A percentile compares a stretch with the other conserved stretches of the same genome.
phyloP scores from a whole-genome alignment of 2,888 invertebrate species.

The Folsomia manolachei region DNA sequence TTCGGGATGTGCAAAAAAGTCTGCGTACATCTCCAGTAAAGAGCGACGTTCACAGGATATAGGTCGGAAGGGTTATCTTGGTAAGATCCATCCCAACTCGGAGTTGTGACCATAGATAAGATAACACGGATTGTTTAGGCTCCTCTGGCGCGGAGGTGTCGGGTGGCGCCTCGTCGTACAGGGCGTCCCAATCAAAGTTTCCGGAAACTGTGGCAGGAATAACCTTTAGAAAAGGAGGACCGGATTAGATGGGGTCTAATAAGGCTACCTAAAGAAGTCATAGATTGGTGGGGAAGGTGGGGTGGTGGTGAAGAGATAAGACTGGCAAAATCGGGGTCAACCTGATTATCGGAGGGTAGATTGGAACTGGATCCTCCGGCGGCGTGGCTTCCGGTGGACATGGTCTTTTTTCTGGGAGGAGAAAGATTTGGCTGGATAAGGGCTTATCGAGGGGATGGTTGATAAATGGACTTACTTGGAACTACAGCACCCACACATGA shows the following conservation, averaged over 20 bases:
- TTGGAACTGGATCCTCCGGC: too few relatives aligned
- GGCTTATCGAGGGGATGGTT: background rate
- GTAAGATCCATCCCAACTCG: conserved; percentile 99
- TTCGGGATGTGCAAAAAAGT: conserved; percentile 97
- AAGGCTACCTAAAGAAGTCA: background rate
- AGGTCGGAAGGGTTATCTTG: conserved; percentile 96
- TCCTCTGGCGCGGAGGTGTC: conserved; percentile 72
- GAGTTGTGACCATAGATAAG: conserved; percentile 93
- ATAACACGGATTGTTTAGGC: conserved; percentile 93
- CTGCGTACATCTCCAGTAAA: conserved; percentile 98
- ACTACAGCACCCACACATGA: background rate
- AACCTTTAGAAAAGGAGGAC: too few relatives aligned
- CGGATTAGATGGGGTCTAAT: background rate
- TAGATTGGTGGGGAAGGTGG: background rate
- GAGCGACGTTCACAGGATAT: conserved; percentile 96
- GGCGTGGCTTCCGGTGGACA: too few relatives aligned
- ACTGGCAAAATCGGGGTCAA: too few relatives aligned
- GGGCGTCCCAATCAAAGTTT: conserved; percentile 45
- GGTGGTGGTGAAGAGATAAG: too few relatives aligned
- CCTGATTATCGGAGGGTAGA: too few relatives aligned
- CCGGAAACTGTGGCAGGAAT: background rate
- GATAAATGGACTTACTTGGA: background rate
- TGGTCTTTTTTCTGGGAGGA: background rate
- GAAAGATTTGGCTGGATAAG: background rate
- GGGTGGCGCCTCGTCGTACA: conserved; percentile 45